Evolutionary conservation across 2,888 invertebrate species (phyloP), one percentile per base, ranked within the genome.

Genomic region (Amorpha juglandis): DNA sequence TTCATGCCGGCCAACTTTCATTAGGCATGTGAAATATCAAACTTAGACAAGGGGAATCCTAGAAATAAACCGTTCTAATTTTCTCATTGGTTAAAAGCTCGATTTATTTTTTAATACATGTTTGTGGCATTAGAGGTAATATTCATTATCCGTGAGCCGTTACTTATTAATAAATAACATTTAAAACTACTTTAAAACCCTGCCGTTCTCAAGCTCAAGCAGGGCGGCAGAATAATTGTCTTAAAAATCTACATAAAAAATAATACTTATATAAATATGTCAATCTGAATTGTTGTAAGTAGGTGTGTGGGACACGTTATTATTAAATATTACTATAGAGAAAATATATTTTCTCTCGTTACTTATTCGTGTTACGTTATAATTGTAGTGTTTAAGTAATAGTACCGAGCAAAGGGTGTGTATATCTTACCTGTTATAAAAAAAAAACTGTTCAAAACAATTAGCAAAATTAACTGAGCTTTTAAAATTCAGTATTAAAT

Each of bases 381-480:
- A 42, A 51, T 66, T 52, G 62, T 66, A 42, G 62, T 52, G 45
- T 53, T 3, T 62, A 50, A 12, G 45, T 64, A 64, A 58, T 62
- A 58, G 27, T 64, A 64, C 50, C 19, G 52, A 52, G 38, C 35
- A 42, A 52, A 42, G 21, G 38, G 33, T 50, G 63, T 51, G 38
- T 51, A 42, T 63, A 27, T 27, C 4, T 52, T 51, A 52, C 19
- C 51, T 21, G 35, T 42, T 63, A 42, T 50, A n/a, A 35, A 27
- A 11, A 27, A 11, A 35, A 55, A 58, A 48, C 38, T 50, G 58
- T 65, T 58, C 9, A 58, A 42, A 58, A 58, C 42, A 21, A 12
- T 64, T 38, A 58, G 48, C 45, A 27, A 33, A 50, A 55, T 16
- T 63, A 35, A 58, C 27, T 62, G 33, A 51, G 19, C 48, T 52